Base-by-base conservation (phyloP, 1,140 invertebrate species). In the Danaus plexippus region DNA sequence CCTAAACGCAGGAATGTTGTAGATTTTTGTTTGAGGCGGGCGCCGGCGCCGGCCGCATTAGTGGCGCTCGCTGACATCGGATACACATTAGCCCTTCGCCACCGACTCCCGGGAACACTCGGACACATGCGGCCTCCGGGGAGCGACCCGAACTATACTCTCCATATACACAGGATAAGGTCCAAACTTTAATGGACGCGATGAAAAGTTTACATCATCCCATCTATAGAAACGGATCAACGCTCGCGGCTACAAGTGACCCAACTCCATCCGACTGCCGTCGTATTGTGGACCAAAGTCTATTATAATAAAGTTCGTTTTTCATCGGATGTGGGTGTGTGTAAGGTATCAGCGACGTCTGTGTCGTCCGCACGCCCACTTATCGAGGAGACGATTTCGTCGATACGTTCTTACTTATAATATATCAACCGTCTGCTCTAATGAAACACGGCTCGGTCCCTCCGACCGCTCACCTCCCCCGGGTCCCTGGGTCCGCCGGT, bases 21-120 rank as follows among this genome's bases (percentile, higher is more conserved):
- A 71, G 68, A 75, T 76, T 73, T 75, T 75, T 73, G 77, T 78
- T 75, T 77, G 73, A 78, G 75, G 72, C 77, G 67, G 71, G 79
- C 81, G 81, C 81, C 79, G 81, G 81, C 81, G 81, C 81, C 81
- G 77, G 67, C 62, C 76, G 79, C 81, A 85, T 85, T 82, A 85
- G 78, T 68, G 68, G 58, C 57, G 64, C 69, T 63, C 64, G 65
- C 69, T 67, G 67, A 78, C 79, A 78, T 55, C 77, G 69, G 55
- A 64, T 69, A 66, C 77, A 81, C 78, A 80, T 81, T 83, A 81
- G 75, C 71, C 68, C 74, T 67, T 52, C 64, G 59, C 59, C 52
- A 5, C 44, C 43, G 18, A 2, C 51, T 13, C 48, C 41, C 50
- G 53, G 22, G 15, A 43, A 9, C 52, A 7, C n/a, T 42, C 7